phyloP scores from a whole-genome alignment of 2,797 vertebrate genomes.

The Pangasius larnaudii region DNA sequence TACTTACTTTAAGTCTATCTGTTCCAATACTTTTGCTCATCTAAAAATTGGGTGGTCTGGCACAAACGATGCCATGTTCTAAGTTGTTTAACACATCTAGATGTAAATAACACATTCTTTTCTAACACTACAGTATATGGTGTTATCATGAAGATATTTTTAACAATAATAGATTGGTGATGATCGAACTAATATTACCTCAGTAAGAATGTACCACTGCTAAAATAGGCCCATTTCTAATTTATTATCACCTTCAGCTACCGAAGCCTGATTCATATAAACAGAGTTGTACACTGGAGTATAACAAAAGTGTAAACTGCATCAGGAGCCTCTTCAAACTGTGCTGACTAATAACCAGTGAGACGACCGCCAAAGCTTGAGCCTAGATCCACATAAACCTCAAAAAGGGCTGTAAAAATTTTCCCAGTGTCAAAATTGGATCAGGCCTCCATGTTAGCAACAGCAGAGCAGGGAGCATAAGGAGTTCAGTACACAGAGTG shows the following conservation, averaged over 20 bases:
- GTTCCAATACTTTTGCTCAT: too few relatives aligned
- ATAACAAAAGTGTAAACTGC: background rate
- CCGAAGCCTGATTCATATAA: background rate
- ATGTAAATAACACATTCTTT: background rate
- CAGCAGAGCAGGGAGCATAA: background rate
- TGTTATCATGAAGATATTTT: background rate
- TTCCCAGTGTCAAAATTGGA: conserved; percentile 13
- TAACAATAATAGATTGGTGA: background rate
- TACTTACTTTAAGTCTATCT: too few relatives aligned
- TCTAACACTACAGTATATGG: background rate
- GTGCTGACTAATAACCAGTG: background rate
- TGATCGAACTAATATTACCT: background rate
- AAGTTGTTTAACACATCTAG: too few relatives aligned
- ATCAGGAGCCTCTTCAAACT: background rate
- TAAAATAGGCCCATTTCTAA: background rate
- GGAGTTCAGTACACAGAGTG: background rate
- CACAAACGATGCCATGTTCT: too few relatives aligned
- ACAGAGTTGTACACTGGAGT: background rate
- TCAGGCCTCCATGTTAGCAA: conserved; percentile 3
- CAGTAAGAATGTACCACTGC: background rate
- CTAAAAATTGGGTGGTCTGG: too few relatives aligned
- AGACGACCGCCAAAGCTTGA: background rate
- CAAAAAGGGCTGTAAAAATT: conserved; percentile 26
- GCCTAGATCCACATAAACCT: background rate
- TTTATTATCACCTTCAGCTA: background rate